Percentiles rank a stretch among this genome's conserved stretches.
Conservation (phyloP, 2,113 vertebrate genomes). For the Istiophorus platypterus region DNA sequence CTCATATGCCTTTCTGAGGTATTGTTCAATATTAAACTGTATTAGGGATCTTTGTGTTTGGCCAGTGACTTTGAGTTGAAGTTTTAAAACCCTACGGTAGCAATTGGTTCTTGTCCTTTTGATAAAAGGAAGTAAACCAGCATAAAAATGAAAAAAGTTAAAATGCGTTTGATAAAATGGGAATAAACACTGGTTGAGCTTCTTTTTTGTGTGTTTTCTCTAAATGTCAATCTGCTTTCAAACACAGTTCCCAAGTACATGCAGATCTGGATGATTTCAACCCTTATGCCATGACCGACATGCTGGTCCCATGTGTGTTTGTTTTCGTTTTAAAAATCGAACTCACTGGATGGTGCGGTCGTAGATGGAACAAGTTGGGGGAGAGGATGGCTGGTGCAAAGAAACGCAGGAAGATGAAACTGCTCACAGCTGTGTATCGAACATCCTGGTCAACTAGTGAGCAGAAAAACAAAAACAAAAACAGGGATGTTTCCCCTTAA, state of each 20-base stretch:
- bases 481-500: not conserved
- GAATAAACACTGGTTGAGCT: too few relatives aligned
- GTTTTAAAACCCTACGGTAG: not conserved
- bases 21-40: not conserved
- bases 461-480: slow-evolving; percentile 16
- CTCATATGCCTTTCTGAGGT: too few relatives aligned
- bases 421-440: slow-evolving; percentile 97
- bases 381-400: slow-evolving; percentile 98
- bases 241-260: not conserved
- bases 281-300: not conserved
- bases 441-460: slow-evolving; percentile 92
- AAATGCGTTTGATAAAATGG: too few relatives aligned
- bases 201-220: too few relatives aligned
- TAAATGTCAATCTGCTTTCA: too few relatives aligned
- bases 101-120: too few relatives aligned
- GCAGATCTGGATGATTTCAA: not conserved
- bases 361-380: slow-evolving; percentile 96
- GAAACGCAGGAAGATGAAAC: slow-evolving; percentile 98
- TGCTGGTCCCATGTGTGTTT: not conserved
- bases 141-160: too few relatives aligned
- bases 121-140: too few relatives aligned
- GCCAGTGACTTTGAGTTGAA: not conserved
- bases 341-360: slow-evolving; percentile 96
- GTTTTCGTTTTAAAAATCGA: not conserved
- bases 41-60: not conserved